Evolutionary conservation across 2,888 invertebrate genomes (phyloP), one percentile per base, ranked within the genome.

Genomic region (Perizoma affinitatum): DNA sequence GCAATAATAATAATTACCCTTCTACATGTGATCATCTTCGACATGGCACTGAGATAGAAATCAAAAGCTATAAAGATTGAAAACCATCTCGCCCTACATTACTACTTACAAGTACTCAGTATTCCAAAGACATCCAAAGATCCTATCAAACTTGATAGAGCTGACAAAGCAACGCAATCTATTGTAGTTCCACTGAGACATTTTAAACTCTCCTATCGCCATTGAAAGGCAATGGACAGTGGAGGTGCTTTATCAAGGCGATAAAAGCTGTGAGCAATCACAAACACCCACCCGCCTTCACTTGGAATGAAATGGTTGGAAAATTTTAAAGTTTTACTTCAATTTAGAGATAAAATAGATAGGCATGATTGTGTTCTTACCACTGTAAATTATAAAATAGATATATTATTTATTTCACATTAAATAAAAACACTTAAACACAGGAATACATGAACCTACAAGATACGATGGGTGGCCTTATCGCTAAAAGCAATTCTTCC

Each of bases 171-270:
- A 65, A 70, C 54, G 59, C 64, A 65, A 68, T 70, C 62, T 68
- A 76, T 83, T 82, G 75, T 77, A 69, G 66, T 67, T 72, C 74
- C 70, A 67, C 68, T 63, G 78, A 80, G 80, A 84, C 82, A 78
- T 80, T 88, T 87, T 87, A 87, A 87, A 88, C 72, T 84, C 74
- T 69, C 68, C 75, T 66, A 82, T 82, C 84, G 75, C 84, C 76
- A 79, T 86, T 83, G 71, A 82, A 83, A 81, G 72, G 80, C 75
- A 79, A 78, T 78, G 88, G 88, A 88, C 87, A 87, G 82, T 81
- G 72, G 74, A 67, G 71, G 79, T 69, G 79, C 72, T 88, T 84
- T 87, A 85, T 86, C 86, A 88, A 72, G 63, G 60, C 82, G 84
- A 84, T 86, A 83, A 70, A 68, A 55, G 61, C 54, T 72, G 61